These are phyloP conservation scores for Somateria mollissima DNA, from an alignment of 2,797 vertebrate genomes.

Conservation along the genomic window DNA sequence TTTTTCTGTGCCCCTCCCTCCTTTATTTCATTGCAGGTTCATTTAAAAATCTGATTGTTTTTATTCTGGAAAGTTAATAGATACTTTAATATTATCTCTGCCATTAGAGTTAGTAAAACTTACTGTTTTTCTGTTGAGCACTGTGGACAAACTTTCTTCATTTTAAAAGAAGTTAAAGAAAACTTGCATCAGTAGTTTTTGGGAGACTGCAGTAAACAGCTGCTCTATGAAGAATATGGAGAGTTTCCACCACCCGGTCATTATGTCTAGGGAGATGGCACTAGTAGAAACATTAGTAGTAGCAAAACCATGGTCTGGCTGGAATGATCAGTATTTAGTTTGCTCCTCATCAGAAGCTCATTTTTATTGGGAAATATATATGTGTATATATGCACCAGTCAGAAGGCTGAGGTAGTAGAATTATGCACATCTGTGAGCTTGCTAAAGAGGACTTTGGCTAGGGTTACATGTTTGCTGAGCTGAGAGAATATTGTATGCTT, in stretches of 20 bases:
- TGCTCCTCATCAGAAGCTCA: background rate
- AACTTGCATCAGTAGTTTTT: background rate
- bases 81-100: background rate
- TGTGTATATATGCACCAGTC: background rate
- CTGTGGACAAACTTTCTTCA: background rate
- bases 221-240: background rate
- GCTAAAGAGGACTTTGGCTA: background rate
- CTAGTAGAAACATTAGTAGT: background rate
- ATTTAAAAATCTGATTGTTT: background rate
- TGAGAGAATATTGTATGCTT: background rate
- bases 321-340: background rate
- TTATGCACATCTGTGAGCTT: background rate
- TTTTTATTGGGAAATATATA: background rate
- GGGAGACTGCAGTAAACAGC: background rate
- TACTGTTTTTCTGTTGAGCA: background rate
- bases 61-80: slow-evolving; percentile 17
- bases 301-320: background rate
- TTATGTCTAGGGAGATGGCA: background rate
- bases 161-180: background rate
- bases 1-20: background rate
- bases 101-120: background rate
- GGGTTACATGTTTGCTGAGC: background rate
- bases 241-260: background rate
- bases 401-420: background rate
- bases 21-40: background rate